These are phyloP conservation scores for Hestina assimilis DNA, from an alignment of 1,140 invertebrate genomes.

Conservation along the genomic window DNA sequence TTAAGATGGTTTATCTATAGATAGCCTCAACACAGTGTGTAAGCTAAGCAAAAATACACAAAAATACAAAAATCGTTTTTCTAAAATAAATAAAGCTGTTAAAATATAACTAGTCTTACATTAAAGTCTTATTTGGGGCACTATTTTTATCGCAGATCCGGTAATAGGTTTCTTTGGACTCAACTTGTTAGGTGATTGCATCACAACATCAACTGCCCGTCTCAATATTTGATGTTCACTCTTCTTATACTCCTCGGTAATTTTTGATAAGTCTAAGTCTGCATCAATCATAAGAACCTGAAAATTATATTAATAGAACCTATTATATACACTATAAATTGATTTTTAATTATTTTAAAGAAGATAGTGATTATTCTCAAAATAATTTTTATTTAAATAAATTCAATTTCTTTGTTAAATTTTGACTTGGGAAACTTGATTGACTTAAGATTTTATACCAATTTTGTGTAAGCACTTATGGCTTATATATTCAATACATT, in stretches of 20 bases:
- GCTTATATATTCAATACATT: too few relatives aligned
- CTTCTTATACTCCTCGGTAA: conserved; percentile 81
- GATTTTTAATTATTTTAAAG: too few relatives aligned
- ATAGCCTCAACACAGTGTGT: too few relatives aligned
- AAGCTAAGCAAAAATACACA: too few relatives aligned
- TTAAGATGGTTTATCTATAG: too few relatives aligned
- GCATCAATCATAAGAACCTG: conserved; percentile 82
- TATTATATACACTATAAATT: not conserved
- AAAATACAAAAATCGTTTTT: not conserved
- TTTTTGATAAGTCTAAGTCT: conserved; percentile 80
- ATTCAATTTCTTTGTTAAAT: too few relatives aligned
- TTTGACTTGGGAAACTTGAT: too few relatives aligned
- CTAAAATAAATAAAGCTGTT: not conserved
- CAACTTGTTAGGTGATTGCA: conserved; percentile 69
- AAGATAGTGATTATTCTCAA: too few relatives aligned
- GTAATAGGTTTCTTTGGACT: conserved; percentile 71
- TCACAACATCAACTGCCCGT: conserved; percentile 70
- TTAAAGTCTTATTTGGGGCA: conserved; percentile 57
- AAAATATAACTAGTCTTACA: not conserved
- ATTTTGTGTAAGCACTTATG: too few relatives aligned
- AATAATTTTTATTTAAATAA: too few relatives aligned
- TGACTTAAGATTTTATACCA: too few relatives aligned
- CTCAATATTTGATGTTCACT: conserved; percentile 77
- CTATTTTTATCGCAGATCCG: conserved; percentile 55
- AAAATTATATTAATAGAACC: conserved; percentile 15